Evolutionary conservation across 2,888 invertebrate species (phyloP).

Genomic region (Luperina testacea): DNA sequence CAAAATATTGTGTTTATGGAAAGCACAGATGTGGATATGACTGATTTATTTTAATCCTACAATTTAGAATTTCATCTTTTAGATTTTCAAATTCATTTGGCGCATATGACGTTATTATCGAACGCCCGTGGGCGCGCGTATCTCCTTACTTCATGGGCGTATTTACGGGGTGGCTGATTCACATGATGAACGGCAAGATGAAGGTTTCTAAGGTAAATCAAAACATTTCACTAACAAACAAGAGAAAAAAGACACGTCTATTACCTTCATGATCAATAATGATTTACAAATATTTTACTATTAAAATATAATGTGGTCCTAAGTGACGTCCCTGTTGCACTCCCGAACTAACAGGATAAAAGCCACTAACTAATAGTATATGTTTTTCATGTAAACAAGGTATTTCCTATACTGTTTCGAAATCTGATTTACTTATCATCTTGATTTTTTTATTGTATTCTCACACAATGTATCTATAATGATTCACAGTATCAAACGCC

Average conservation of each 20-base stretch:
- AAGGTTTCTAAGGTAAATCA: constrained; percentile 78
- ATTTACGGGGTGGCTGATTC: constrained; percentile 93
- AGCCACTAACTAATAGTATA: neutral
- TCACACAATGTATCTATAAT: neutral
- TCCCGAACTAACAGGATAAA: neutral
- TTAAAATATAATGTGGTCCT: neutral
- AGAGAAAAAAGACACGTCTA: too few species aligned
- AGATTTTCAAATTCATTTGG: constrained; percentile 75
- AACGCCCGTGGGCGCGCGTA: constrained; percentile 93
- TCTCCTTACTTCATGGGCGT: constrained; percentile 94
- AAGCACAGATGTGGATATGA: neutral
- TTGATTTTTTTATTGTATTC: neutral
- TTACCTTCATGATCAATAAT: neutral
- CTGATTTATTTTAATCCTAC: neutral
- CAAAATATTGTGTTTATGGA: neutral
- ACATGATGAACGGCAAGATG: constrained; percentile 90
- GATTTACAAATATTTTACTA: neutral
- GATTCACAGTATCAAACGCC: constrained; percentile 31
- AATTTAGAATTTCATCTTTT: neutral
- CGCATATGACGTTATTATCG: constrained; percentile 91
- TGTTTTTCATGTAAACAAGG: neutral
- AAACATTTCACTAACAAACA: neutral
- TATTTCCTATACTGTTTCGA: neutral
- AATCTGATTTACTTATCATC: neutral
- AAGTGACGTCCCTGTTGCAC: neutral